Conservation (phyloP, 2,113 vertebrate species). For the Chionodraco myersi region DNA sequence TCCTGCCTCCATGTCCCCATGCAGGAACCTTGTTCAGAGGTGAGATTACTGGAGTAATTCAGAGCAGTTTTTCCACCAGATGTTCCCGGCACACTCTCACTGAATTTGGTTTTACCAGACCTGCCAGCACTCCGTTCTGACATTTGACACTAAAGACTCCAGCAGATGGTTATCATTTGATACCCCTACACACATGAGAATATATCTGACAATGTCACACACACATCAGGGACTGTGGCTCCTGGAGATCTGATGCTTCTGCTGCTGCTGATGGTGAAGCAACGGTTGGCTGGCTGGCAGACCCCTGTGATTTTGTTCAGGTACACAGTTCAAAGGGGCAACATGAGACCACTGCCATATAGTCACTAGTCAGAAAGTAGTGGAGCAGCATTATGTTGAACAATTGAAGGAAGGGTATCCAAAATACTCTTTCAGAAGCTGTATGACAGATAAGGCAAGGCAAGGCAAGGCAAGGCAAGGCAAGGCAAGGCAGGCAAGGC, state of each 20-base stretch:
- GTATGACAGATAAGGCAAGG: background rate
- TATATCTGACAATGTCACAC: conserved; percentile 26
- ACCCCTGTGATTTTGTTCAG: conserved; percentile 14
- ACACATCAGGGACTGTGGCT: conserved; percentile 23
- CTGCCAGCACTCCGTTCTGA: conserved; percentile 23
- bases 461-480: too few relatives aligned
- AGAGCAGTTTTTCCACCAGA: conserved; percentile 23
- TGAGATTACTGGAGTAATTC: conserved; percentile 1
- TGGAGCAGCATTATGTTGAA: background rate
- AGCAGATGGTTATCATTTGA: conserved; percentile 57
- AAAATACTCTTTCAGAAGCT: too few relatives aligned
- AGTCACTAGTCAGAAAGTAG: background rate
- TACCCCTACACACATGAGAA: conserved; percentile 55
- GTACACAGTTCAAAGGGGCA: conserved; percentile 28
- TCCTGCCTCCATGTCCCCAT: background rate
- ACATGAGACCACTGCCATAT: background rate
- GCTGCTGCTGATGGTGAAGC: background rate
- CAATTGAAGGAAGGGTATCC: too few relatives aligned
- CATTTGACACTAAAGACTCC: conserved; percentile 39
- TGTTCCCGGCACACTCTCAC: conserved; percentile 27
- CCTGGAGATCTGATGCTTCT: conserved; percentile 12
- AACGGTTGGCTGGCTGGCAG: background rate
- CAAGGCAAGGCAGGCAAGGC: too few relatives aligned
- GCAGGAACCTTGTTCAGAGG: background rate
- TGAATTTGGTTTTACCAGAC: conserved; percentile 12